phyloP scores from a whole-genome alignment of 2,113 vertebrate genomes.

The Xiphorhynchus elegans region DNA sequence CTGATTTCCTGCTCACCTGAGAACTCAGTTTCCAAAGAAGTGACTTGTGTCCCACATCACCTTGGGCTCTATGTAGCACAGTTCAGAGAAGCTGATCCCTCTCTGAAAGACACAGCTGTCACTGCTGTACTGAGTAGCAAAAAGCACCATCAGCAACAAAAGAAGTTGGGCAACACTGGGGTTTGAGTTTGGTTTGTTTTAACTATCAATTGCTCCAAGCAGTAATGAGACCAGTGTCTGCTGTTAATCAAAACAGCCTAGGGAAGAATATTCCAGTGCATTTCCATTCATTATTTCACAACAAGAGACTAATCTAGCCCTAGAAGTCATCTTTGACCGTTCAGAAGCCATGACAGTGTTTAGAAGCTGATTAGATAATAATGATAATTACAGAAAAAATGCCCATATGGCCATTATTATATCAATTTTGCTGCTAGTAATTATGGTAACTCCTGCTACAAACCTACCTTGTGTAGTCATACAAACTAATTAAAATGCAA shows the following conservation, averaged over 20 bases:
- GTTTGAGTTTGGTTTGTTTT: not conserved
- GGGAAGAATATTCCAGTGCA: not conserved
- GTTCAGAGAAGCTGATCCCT: not conserved
- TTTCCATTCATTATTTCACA: constrained; percentile 1
- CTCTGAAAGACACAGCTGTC: not conserved
- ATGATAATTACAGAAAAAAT: constrained; percentile 49
- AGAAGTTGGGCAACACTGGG: not conserved
- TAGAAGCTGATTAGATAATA: constrained; percentile 14
- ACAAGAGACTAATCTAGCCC: not conserved
- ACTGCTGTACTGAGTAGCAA: not conserved
- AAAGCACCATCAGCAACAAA: not conserved
- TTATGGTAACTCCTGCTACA: constrained; percentile 8
- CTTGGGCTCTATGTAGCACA: not conserved
- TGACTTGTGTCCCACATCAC: accelerated
- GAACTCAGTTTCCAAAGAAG: not conserved
- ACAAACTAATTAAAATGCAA: constrained; percentile 62
- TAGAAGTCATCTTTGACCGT: not conserved
- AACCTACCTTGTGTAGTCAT: constrained; percentile 24
- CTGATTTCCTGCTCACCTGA: not conserved
- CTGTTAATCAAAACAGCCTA: not conserved
- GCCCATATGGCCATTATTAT: not conserved
- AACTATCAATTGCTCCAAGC: not conserved
- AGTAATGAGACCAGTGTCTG: not conserved
- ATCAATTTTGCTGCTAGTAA: not conserved
- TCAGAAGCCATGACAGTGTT: not conserved